phyloP scores from a whole-genome alignment of 2,888 invertebrate species.

The Hoplodrina blanda region DNA sequence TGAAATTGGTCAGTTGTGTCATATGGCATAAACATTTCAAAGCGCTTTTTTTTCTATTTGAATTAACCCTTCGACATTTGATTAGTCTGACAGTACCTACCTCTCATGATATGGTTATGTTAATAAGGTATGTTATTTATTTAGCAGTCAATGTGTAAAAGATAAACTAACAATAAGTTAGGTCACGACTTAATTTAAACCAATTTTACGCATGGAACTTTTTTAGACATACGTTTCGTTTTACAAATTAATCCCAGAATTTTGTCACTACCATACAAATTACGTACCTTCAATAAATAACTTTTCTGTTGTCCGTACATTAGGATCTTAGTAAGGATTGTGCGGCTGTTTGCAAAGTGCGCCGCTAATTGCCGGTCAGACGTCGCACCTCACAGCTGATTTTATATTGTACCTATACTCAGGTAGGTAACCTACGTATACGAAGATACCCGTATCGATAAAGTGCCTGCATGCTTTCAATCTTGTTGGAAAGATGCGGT shows the following conservation, averaged over 20 bases:
- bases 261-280: background rate
- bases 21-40: background rate
- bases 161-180: too few relatives aligned
- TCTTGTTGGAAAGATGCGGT: conserved; percentile 29
- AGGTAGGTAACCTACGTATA: conserved; percentile 18
- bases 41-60: background rate
- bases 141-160: too few relatives aligned
- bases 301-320: conserved; percentile 67
- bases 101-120: too few relatives aligned
- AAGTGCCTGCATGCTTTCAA: conserved; percentile 18
- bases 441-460: conserved; percentile 29
- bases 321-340: conserved; percentile 63
- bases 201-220: background rate
- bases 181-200: background rate
- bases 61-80: background rate
- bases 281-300: background rate
- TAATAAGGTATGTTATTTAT: too few relatives aligned
- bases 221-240: background rate
- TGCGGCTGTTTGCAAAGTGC: conserved; percentile 82
- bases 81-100: too few relatives aligned
- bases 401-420: conserved; percentile 64
- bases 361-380: conserved; percentile 85
- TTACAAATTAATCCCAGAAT: background rate
- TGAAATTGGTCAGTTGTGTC: background rate
- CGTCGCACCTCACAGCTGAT: conserved; percentile 80